Conservation (phyloP, 2,113 vertebrate genomes). For the Thomomys bottae region DNA sequence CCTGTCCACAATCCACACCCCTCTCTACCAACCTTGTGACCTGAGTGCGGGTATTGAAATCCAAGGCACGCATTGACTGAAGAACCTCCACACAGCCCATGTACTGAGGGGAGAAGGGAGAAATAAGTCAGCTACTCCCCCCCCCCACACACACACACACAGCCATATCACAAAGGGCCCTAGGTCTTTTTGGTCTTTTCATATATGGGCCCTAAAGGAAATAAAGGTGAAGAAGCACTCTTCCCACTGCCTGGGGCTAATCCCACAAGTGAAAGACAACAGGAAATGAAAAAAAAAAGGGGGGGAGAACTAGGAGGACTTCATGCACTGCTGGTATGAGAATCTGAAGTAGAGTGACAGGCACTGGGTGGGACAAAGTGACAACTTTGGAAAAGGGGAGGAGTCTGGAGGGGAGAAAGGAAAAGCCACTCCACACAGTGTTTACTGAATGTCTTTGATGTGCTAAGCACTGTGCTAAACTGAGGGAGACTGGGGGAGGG, state of each 20-base stretch:
- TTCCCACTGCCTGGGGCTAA: background rate
- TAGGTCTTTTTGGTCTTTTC: background rate
- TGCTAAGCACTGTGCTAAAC: conserved; percentile 36
- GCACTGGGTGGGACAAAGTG: background rate
- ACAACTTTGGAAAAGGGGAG: conserved; percentile 51
- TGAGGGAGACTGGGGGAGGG: background rate
- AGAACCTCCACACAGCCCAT: conserved; percentile 99
- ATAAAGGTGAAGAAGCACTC: background rate
- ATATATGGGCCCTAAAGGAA: background rate
- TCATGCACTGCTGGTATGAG: conserved; percentile 32
- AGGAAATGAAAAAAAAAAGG: background rate
- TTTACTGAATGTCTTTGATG: background rate
- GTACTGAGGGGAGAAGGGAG: conserved; percentile 80
- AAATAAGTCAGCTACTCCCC: background rate
- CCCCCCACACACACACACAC: too few relatives aligned
- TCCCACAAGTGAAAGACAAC: conserved; percentile 16
- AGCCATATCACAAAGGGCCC: conserved; percentile 7
- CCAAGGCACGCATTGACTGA: conserved; percentile 97
- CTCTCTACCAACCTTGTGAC: conserved; percentile 93
- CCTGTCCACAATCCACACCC: background rate
- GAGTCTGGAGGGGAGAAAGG: background rate
- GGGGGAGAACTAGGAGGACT: conserved; percentile 17
- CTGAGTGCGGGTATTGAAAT: conserved; percentile 98
- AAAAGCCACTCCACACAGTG: conserved; percentile 38
- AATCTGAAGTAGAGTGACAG: background rate